phyloP scores from a whole-genome alignment of 2,888 invertebrate genomes.

The Cyclophora punctaria region DNA sequence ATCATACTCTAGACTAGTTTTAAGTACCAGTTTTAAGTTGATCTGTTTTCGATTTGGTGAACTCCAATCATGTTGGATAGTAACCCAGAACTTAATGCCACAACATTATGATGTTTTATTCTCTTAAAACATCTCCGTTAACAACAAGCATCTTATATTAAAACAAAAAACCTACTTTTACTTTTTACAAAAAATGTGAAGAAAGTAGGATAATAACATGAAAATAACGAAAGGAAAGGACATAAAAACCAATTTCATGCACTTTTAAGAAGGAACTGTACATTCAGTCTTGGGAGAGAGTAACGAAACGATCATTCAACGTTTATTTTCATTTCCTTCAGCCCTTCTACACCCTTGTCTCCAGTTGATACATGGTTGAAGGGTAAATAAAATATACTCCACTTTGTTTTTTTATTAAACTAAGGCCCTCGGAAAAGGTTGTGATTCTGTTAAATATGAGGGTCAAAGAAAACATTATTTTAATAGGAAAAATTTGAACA shows the following conservation, averaged over 20 bases:
- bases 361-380: conserved; percentile 62
- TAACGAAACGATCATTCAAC: conserved; percentile 52
- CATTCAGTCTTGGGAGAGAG: conserved; percentile 18
- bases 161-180: not conserved
- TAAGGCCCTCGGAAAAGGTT: conserved; percentile 24
- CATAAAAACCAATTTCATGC: too few species aligned
- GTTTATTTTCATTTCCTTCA: conserved; percentile 59
- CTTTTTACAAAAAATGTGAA: not conserved
- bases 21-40: too few species aligned
- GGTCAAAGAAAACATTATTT: conserved; percentile 6
- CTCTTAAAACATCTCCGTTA: too few species aligned
- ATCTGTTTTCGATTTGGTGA: too few species aligned
- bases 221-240: too few species aligned
- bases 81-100: too few species aligned
- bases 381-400: conserved; percentile 60
- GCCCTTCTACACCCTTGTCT: conserved; percentile 66
- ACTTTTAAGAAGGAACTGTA: too few species aligned
- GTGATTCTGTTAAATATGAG: conserved; percentile 8
- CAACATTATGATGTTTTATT: too few species aligned
- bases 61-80: too few species aligned
- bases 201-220: not conserved
- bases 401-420: conserved; percentile 52
- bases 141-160: too few species aligned
- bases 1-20: too few species aligned
- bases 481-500: too few species aligned